Evolutionary conservation across 2,797 vertebrate genomes (phyloP).

Genomic region (Avahi laniger): DNA sequence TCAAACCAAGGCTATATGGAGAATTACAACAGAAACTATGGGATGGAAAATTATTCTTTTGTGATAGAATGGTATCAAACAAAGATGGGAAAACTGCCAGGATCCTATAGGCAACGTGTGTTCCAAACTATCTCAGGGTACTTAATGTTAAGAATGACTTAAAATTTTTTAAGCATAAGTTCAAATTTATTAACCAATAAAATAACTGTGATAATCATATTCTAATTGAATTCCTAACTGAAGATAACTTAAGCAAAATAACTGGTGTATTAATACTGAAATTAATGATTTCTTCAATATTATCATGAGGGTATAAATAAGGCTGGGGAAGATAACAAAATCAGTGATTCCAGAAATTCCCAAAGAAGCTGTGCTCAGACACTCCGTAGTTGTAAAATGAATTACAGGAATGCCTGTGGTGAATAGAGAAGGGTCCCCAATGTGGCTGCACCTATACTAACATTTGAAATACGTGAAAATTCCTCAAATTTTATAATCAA

Average conservation of each 20-base stretch:
- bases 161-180: not conserved
- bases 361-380: not conserved
- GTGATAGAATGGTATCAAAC: not conserved
- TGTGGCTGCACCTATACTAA: not conserved
- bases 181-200: not conserved
- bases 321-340: not conserved
- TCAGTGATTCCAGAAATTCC: not conserved
- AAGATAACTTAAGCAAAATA: not conserved
- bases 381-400: not conserved
- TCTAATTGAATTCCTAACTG: not conserved
- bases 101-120: not conserved
- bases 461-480: not conserved
- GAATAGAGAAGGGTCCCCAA: not conserved
- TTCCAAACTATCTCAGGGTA: not conserved
- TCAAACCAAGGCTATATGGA: not conserved
- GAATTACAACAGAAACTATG: not conserved
- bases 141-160: not conserved
- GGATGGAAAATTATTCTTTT: not conserved
- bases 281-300: not conserved
- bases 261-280: not conserved
- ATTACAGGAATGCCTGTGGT: not conserved
- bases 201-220: not conserved
- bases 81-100: fast-evolving
- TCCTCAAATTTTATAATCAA: not conserved
- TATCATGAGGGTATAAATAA: not conserved